Base-by-base conservation (phyloP, 2,888 invertebrate genomes). In the Phyllotreta striolata region DNA sequence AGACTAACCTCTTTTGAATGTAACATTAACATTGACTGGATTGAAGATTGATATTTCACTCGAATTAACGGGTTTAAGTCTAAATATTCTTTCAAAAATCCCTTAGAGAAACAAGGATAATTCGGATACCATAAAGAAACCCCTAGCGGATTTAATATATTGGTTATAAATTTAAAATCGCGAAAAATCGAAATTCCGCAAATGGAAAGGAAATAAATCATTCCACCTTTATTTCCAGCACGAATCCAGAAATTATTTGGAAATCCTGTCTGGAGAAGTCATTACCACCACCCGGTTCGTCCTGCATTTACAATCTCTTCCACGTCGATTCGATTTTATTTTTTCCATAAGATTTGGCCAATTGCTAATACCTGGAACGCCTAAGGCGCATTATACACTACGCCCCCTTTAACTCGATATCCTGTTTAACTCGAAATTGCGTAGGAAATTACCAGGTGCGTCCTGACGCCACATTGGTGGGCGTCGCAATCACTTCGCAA, bases 391-490 rank as follows among this genome's bases (percentile, higher is more conserved):
- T 62, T 70, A 72, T 68, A 70, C 69, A 70, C 65, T 68, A 72
- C 73, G 73, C 73, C 76, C 75, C 72, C 71, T 73, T 73, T 76
- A 76, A 76, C 72, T 68, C 69, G 72, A 77, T 75, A 72, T 74
- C 73, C 75, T 70, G 67, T 68, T 24, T 72, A 72, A 72, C 70
- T 68, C 69, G 66, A 75, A 75, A 75, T 76, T 75, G 73, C 70
- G 71, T 68, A 75, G 77, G 77, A 77, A 77, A 77, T 77, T 77
- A 75, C 74, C 73, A 71, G 72, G 74, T 68, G 66, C 74, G 68
- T 66, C 70, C 68, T 55, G 65, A 55, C 61, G 68, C 68, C 65
- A 67, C 68, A 75, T 75, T 74, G 74, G 75, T 69, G 60, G 73
- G 57, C 49, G n/a, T 55, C 12, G 55, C 63, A 62, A 55, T 58